Percentiles rank a stretch among this genome's conserved stretches.
These are phyloP conservation scores for Drosophila trapezifrons DNA, from an alignment of 1,140 invertebrate species.

Conservation along the genomic window DNA sequence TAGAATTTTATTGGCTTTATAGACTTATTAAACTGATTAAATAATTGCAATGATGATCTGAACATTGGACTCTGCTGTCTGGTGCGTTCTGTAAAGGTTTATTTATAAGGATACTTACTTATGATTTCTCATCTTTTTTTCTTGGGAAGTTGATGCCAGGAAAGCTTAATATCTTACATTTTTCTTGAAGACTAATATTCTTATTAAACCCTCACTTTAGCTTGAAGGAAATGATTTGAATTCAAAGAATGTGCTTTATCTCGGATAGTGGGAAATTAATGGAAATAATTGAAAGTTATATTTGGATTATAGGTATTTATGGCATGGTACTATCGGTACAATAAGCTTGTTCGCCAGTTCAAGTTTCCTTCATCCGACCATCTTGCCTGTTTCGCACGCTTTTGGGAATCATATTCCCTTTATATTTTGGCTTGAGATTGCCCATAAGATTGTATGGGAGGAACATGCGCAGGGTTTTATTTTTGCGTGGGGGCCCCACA, in stretches of 20 bases:
- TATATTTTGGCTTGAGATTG: slow-evolving; percentile 18
- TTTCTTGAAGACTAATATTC: neutral
- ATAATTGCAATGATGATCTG: neutral
- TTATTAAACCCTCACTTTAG: neutral
- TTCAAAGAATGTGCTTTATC: too few relatives aligned
- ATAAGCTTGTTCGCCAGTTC: neutral
- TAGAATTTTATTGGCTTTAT: neutral
- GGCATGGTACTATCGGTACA: too few relatives aligned
- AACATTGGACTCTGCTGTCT: neutral
- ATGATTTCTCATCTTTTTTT: too few relatives aligned
- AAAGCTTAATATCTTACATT: neutral
- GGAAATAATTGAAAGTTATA: too few relatives aligned
- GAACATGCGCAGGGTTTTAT: neutral
- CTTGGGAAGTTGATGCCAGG: too few relatives aligned
- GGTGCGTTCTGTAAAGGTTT: too few relatives aligned
- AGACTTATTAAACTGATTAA: neutral
- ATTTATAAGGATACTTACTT: too few relatives aligned
- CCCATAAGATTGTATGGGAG: slow-evolving; percentile 26
- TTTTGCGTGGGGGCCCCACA: slow-evolving; percentile 47
- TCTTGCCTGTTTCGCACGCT: slow-evolving; percentile 34
- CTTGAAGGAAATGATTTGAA: neutral
- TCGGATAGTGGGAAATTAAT: too few relatives aligned
- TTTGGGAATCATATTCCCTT: slow-evolving; percentile 34
- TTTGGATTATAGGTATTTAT: too few relatives aligned
- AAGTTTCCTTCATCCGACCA: neutral